A percentile compares a stretch with the other conserved stretches of the same genome.
Conservation (phyloP, 2,888 invertebrate genomes). For the Carterocephalus palaemon region DNA sequence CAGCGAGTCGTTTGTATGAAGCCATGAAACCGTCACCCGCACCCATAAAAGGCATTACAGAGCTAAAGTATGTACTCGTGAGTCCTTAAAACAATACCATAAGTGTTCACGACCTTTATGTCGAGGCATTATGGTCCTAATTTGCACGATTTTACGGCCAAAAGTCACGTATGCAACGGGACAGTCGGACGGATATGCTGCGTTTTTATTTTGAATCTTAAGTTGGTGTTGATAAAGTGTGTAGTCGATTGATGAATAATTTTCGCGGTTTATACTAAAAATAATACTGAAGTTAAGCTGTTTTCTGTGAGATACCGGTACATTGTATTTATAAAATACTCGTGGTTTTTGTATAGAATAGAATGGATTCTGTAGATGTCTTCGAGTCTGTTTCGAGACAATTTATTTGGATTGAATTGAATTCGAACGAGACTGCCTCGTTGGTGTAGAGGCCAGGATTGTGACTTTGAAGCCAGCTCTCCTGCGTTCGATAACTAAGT, state of each 20-base stretch:
- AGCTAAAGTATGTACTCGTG: slow-evolving; percentile 31
- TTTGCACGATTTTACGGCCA: neutral
- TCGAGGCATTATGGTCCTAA: slow-evolving; percentile 22
- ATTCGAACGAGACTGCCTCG: no score
- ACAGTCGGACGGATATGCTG: slow-evolving; percentile 8
- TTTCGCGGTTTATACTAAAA: neutral
- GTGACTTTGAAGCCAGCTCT: no score
- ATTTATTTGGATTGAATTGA: no score
- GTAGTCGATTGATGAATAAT: neutral
- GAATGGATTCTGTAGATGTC: no score
- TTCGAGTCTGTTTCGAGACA: no score
- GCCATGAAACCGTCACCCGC: slow-evolving; percentile 36
- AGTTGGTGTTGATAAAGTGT: slow-evolving; percentile 1
- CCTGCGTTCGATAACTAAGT: no score
- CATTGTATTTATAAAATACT: no score
- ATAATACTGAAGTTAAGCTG: no score
- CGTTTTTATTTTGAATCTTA: slow-evolving; percentile 24
- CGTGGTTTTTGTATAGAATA: no score
- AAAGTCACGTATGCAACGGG: slow-evolving; percentile 12
- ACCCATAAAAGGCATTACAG: slow-evolving; percentile 35
- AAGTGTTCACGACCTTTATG: slow-evolving; percentile 19
- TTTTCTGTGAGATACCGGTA: no score
- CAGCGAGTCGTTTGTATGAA: slow-evolving; percentile 30
- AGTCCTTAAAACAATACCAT: slow-evolving; percentile 5
- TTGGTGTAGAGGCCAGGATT: no score